These are phyloP conservation scores for Geopemphigus sp. DNA, from an alignment of 1,140 invertebrate species.

Conservation along the genomic window DNA sequence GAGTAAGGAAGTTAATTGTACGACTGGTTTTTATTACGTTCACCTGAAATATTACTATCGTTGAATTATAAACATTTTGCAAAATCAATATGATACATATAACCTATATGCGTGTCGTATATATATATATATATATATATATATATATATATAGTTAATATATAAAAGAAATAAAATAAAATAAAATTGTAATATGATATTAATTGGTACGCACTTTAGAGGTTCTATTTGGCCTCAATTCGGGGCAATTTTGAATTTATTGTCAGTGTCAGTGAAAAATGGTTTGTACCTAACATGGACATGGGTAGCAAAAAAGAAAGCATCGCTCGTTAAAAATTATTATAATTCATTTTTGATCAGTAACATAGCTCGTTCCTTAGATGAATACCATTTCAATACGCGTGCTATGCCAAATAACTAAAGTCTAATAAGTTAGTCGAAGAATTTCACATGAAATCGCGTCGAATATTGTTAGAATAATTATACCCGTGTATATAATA, in stretches of 20 bases:
- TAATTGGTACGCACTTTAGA: not conserved
- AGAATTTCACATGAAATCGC: not conserved
- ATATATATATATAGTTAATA: not conserved
- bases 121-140: not conserved
- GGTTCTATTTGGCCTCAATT: not conserved
- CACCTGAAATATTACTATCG: not conserved
- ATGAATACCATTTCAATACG: not conserved
- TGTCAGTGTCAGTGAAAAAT: not conserved
- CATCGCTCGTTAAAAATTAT: constrained; percentile 24
- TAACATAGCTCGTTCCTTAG: not conserved
- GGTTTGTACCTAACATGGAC: not conserved
- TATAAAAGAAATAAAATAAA: not conserved
- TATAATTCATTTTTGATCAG: constrained; percentile 14
- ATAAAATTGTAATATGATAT: not conserved
- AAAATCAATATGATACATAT: not conserved
- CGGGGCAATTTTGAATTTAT: not conserved
- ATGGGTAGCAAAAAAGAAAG: not conserved
- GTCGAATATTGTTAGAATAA: not conserved
- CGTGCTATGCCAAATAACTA: too few relatives aligned
- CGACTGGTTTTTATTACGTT: constrained; percentile 47
- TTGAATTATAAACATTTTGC: not conserved
- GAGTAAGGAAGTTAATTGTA: not conserved
- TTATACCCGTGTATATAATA: not conserved
- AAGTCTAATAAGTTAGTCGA: not conserved
- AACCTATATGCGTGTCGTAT: too few relatives aligned